Evolutionary conservation across 2,797 vertebrate genomes (phyloP).

Genomic region (Hoplostethus atlanticus): DNA sequence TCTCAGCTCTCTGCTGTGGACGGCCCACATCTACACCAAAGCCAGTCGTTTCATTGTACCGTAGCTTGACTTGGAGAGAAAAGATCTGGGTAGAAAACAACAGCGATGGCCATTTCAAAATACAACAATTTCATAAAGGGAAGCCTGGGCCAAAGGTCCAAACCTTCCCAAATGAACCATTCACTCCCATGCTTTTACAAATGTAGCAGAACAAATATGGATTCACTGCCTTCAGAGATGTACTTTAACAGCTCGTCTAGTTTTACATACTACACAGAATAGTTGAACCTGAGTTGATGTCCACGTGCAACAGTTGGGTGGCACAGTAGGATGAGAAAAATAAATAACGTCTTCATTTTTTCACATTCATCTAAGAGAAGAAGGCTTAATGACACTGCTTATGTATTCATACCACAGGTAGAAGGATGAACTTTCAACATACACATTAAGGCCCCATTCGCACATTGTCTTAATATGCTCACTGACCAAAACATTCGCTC

Average conservation of each 20-base stretch:
- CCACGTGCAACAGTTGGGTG: constrained; percentile 63
- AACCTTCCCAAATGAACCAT: constrained; percentile 22
- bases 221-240: constrained; percentile 29
- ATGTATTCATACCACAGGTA: constrained; percentile 10
- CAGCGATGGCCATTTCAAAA: constrained; percentile 51
- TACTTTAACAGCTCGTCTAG: constrained; percentile 5
- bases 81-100: constrained; percentile 34
- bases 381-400: constrained; percentile 57
- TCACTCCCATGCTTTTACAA: constrained; percentile 27
- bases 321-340: constrained; percentile 62
- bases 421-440: constrained; percentile 68
- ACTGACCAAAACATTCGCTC: constrained; percentile 35
- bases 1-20: neutral
- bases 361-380: constrained; percentile 74
- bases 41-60: constrained; percentile 14
- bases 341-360: constrained; percentile 37
- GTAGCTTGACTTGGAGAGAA: neutral
- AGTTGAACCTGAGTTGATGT: constrained; percentile 72
- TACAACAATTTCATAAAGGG: constrained; percentile 51
- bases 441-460: constrained; percentile 11
- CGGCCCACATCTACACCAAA: neutral
- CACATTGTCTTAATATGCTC: constrained; percentile 13
- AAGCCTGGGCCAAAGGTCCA: constrained; percentile 34
- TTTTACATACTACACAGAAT: constrained; percentile 20
- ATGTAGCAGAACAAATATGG: constrained; percentile 25